Evolutionary conservation across 2,113 vertebrate genomes (phyloP).

Genomic region (Regulus satrapa): DNA sequence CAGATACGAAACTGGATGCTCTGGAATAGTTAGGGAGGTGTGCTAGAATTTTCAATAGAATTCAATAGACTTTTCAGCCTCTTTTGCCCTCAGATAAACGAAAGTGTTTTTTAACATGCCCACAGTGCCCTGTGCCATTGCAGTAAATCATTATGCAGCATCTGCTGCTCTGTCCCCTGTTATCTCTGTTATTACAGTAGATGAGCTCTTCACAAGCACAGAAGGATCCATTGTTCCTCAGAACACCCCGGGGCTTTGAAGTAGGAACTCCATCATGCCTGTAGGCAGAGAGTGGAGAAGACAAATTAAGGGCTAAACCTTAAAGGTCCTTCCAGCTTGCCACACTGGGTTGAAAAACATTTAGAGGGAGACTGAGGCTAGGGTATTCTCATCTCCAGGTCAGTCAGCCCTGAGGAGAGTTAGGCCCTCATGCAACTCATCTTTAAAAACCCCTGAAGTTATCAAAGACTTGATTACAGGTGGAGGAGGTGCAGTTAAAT

Average conservation of each 20-base stretch:
- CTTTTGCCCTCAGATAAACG: background rate
- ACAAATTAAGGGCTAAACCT: background rate
- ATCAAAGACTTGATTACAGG: background rate
- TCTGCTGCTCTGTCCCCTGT: background rate
- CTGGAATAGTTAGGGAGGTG: background rate
- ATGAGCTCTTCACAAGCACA: background rate
- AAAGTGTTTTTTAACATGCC: background rate
- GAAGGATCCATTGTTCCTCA: background rate
- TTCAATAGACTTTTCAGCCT: too few species aligned
- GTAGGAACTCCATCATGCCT: background rate
- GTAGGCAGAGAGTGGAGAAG: background rate
- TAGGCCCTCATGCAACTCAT: rapidly evolving
- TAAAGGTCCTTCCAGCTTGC: background rate
- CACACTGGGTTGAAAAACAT: background rate
- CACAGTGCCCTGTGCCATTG: background rate
- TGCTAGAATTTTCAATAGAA: background rate
- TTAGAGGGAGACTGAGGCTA: background rate
- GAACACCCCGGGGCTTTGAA: background rate
- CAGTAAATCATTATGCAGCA: background rate
- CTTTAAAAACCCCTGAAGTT: background rate
- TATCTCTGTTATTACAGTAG: background rate
- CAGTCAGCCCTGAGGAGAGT: background rate
- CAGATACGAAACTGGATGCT: background rate
- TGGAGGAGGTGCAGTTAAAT: background rate
- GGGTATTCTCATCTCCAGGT: background rate